phyloP scores from a whole-genome alignment of 2,797 vertebrate genomes.

The Craterocephalus amniculus region DNA sequence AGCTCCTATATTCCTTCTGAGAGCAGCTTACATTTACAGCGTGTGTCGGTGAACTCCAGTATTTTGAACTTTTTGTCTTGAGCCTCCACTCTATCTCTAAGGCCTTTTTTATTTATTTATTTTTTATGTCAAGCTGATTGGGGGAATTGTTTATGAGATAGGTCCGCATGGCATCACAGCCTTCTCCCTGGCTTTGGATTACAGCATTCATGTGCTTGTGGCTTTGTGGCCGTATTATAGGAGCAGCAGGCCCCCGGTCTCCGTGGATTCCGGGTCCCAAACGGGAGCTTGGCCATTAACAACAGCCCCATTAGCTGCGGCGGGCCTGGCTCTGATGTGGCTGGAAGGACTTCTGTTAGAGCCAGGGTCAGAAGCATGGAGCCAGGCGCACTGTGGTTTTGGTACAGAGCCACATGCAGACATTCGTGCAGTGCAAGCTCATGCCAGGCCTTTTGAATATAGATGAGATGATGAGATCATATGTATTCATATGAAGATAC shows the following conservation, averaged over 20 bases:
- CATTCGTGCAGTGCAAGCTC: slow-evolving; percentile 48
- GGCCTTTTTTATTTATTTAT: slow-evolving; percentile 73
- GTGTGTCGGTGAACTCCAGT: neutral
- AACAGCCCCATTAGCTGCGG: slow-evolving; percentile 75
- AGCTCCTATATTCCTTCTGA: neutral
- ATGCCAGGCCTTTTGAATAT: slow-evolving; percentile 57
- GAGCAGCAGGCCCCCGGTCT: slow-evolving; percentile 54
- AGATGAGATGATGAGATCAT: slow-evolving; percentile 66
- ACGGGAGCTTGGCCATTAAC: slow-evolving; percentile 78
- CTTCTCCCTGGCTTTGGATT: slow-evolving; percentile 68
- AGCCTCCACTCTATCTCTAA: slow-evolving; percentile 31
- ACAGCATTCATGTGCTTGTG: slow-evolving; percentile 63
- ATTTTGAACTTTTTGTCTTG: neutral
- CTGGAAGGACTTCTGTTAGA: slow-evolving; percentile 64
- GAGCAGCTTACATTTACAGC: neutral
- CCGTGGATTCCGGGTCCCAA: slow-evolving; percentile 52
- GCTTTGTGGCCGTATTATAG: slow-evolving; percentile 78
- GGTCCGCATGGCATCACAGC: slow-evolving; percentile 70
- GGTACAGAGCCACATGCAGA: slow-evolving; percentile 63
- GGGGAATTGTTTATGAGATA: slow-evolving; percentile 70
- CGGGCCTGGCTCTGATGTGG: slow-evolving; percentile 75
- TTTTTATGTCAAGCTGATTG: slow-evolving; percentile 66
- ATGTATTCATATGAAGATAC: slow-evolving; percentile 51
- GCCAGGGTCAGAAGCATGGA: slow-evolving; percentile 60
- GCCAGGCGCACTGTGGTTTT: slow-evolving; percentile 69